Conservation (phyloP, 2,888 invertebrate species). For the Tineola bisselliella region DNA sequence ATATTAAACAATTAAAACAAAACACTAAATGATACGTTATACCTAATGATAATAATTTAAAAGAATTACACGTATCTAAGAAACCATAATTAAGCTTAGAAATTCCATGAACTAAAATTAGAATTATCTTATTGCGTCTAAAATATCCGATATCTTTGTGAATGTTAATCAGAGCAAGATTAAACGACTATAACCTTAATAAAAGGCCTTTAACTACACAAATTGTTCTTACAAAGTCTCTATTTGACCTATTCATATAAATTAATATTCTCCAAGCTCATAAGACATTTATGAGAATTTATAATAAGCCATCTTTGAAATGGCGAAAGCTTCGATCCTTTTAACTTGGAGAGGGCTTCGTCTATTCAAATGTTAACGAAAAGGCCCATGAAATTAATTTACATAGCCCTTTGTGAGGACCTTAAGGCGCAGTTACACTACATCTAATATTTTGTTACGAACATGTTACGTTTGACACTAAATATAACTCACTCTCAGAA, state of each 20-base stretch:
- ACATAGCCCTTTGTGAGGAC: constrained; percentile 43
- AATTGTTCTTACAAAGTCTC: not conserved
- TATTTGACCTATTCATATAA: constrained; percentile 10
- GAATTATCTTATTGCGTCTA: no score
- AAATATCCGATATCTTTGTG: no score
- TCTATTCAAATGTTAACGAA: constrained; percentile 45
- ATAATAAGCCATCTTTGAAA: constrained; percentile 34
- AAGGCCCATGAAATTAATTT: constrained; percentile 54
- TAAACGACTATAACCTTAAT: not conserved
- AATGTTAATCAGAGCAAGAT: not conserved
- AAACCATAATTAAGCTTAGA: no score
- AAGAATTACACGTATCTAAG: no score
- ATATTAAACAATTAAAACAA: no score
- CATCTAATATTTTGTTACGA: no score
- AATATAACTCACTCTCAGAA: no score
- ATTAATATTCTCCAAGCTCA: constrained; percentile 19
- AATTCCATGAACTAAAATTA: no score
- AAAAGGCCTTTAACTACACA: not conserved
- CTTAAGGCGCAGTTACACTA: constrained; percentile 9
- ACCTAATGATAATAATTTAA: no score
- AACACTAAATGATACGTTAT: no score
- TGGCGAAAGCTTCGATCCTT: constrained; percentile 33
- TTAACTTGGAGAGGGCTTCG: constrained; percentile 19
- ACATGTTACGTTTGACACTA: no score
- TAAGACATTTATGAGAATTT: constrained; percentile 34